phyloP scores from a whole-genome alignment of 2,113 vertebrate genomes.

The Ranitomeya imitator region DNA sequence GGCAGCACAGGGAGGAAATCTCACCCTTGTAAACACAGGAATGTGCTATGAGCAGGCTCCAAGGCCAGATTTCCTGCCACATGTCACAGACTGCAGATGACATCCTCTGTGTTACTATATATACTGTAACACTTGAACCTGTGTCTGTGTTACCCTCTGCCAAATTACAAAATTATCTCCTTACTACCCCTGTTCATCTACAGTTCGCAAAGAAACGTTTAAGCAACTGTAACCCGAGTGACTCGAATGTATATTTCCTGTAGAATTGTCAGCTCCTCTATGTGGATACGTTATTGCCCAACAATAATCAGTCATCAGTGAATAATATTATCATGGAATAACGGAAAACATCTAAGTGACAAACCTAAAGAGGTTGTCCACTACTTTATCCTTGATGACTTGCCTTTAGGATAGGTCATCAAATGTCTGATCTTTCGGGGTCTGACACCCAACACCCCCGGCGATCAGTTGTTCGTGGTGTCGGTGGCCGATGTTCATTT shows the following conservation, averaged over 20 bases:
- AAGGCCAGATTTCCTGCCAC: slow-evolving; percentile 49
- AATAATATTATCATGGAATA: background rate
- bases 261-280: background rate
- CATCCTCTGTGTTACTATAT: slow-evolving; percentile 3
- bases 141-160: slow-evolving; percentile 19
- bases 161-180: background rate
- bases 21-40: slow-evolving; percentile 33
- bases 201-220: background rate
- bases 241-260: background rate
- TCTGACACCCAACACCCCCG: too few relatives aligned
- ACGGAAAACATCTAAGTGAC: too few relatives aligned
- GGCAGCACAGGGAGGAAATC: background rate
- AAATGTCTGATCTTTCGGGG: too few relatives aligned
- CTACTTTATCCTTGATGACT: too few relatives aligned
- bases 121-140: slow-evolving; percentile 9
- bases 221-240: background rate
- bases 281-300: background rate
- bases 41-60: slow-evolving; percentile 18
- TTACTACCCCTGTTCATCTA: background rate
- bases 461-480: too few relatives aligned
- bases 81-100: slow-evolving; percentile 25
- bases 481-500: too few relatives aligned
- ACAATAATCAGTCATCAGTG: background rate
- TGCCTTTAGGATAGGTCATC: too few relatives aligned
- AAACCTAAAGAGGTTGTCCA: too few relatives aligned